Evolutionary conservation across 2,797 vertebrate genomes (phyloP).

Genomic region (Sardinella longiceps): DNA sequence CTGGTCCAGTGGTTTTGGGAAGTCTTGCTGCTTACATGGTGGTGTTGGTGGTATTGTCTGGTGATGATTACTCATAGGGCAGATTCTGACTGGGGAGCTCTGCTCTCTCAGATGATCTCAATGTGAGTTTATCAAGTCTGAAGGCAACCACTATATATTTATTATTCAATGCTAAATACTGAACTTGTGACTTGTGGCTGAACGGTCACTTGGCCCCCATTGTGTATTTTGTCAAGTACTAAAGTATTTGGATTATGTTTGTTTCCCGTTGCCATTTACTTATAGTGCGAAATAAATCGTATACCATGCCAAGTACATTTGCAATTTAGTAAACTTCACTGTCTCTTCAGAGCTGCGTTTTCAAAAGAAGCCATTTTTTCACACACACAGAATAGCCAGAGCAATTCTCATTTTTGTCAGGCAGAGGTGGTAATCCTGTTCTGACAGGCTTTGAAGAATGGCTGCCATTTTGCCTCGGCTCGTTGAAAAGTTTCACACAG

Average conservation of each 20-base stretch:
- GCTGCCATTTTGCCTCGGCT: background rate
- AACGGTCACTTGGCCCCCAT: background rate
- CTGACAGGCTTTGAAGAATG: background rate
- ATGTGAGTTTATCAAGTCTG: conserved; percentile 2
- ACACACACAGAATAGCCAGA: background rate
- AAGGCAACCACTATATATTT: background rate
- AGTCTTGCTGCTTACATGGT: background rate
- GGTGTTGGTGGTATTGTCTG: background rate
- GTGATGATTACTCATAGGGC: conserved; percentile 96
- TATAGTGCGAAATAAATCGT: background rate
- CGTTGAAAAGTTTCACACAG: background rate
- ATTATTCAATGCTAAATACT: background rate
- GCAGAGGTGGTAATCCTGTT: background rate
- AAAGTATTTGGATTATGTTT: background rate
- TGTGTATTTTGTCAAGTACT: background rate
- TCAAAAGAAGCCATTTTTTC: background rate
- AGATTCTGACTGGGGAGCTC: conserved; percentile 86
- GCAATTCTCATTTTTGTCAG: background rate
- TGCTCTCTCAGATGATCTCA: conserved; percentile 12
- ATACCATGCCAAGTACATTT: background rate
- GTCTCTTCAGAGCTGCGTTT: background rate
- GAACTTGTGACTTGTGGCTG: background rate
- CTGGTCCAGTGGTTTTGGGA: background rate
- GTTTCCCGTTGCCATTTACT: background rate
- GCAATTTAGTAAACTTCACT: background rate